phyloP scores from a whole-genome alignment of 1,140 invertebrate species.

The Leptinotarsa lineolata region DNA sequence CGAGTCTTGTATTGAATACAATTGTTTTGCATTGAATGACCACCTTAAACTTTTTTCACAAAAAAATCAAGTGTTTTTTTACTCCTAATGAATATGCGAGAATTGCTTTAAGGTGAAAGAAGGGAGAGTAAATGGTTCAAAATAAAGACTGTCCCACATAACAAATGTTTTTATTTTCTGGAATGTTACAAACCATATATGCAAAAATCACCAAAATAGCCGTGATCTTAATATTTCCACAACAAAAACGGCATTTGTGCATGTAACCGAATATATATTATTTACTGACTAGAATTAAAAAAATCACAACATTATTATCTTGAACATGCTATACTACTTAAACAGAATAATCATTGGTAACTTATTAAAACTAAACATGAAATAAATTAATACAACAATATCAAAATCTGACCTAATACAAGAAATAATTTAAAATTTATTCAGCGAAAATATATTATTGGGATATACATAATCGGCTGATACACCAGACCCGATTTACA shows the following conservation, averaged over 20 bases:
- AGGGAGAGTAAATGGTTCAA: not conserved
- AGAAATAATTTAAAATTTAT: constrained; percentile 22
- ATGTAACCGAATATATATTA: constrained; percentile 23
- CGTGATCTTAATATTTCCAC: constrained; percentile 23
- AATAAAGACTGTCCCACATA: constrained; percentile 20
- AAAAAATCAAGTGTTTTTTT: too few species aligned
- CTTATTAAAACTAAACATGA: constrained; percentile 26
- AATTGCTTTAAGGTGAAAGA: not conserved
- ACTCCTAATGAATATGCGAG: not conserved
- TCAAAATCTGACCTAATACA: constrained; percentile 28
- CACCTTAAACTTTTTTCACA: too few species aligned
- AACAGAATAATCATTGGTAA: constrained; percentile 28
- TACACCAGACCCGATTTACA: constrained; percentile 1
- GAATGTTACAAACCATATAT: constrained; percentile 41
- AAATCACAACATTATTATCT: constrained; percentile 41
- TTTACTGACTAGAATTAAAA: constrained; percentile 45
- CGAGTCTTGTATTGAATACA: too few species aligned
- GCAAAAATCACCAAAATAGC: constrained; percentile 18
- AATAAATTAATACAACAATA: constrained; percentile 35
- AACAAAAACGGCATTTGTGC: constrained; percentile 21
- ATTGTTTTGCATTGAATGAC: too few species aligned
- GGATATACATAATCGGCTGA: not conserved
- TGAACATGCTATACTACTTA: constrained; percentile 13
- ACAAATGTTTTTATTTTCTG: constrained; percentile 40
- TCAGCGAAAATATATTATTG: not conserved